Evolutionary conservation across 2,113 vertebrate species (phyloP), one percentile per base, ranked within the genome.

Genomic region (Dipodomys stephensi): DNA sequence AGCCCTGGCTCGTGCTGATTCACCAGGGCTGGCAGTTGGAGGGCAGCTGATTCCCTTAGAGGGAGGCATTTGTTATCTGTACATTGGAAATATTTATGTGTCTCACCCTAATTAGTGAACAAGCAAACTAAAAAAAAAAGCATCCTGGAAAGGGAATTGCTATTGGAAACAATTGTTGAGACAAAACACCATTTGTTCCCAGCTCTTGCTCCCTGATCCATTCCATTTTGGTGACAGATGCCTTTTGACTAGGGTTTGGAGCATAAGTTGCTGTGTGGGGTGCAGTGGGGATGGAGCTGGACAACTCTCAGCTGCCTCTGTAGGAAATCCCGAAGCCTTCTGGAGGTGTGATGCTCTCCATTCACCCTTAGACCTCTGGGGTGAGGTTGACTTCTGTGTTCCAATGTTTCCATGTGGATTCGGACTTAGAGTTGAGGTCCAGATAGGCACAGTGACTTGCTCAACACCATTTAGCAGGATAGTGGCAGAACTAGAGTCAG

Each of bases 101-200:
- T 93, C 71, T 91, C 88, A 90, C 95, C 67, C 67, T 95, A 95
- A 96, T 96, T 96, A 97, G 79, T 39, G 78, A 96, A 90, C 28
- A 85, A 87, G 28, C 77, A 73, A 83, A 85, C 82, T 89, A 85
- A 85, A 62, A 39, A 22, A 82, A 94, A 96, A 82, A 82, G 73
- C 83, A 95, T 65, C 88, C 92, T 88, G 93, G 93, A 96, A 97
- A 95, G 67, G 85, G 92, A 97, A 94, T 92, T 95, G 88, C 90
- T 96, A 32, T 92, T 94, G 90, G 94, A 97, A 97, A 96, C 85
- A 95, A 96, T 95, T 94, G 71, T 95, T 96, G 92, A 95, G 91
- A 94, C 73, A 96, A 95, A 97, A 96, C 95, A 95, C 95, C 93
- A 73, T 96, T 97, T 96, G 93, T 96, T 97, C 92, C 85, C 74